Evolutionary conservation across 2,113 vertebrate species (phyloP), one percentile per base, ranked within the genome.

Genomic region (Engystomops pustulosus): DNA sequence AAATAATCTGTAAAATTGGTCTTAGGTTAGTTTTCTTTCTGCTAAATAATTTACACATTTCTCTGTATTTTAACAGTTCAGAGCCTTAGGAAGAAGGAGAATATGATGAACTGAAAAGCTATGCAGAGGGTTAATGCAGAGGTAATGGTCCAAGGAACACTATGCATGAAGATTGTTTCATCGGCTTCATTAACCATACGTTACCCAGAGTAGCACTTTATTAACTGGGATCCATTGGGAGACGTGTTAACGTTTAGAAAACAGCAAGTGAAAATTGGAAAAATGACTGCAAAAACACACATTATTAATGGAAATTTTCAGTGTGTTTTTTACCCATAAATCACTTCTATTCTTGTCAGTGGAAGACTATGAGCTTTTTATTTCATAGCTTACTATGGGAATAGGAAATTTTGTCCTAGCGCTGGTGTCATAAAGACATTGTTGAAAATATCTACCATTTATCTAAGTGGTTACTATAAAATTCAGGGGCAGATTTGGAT

Each of bases 151-250:
- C 44, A 36, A 18, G 30, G 23, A 60, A 69, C 44, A 34, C 79
- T 44, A 23, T 20, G 41, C 20, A 1, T 67, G 62, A 51, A 44
- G 34, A 80, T 44, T 68, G 62, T 49, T 80, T 34, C 36, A 34
- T 1, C 8, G 30, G 18, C 27, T 65, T 69, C 79, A 80, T 80
- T 80, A 80, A 49, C 62, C 3, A 7, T 68, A 68, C 44, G 36
- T 41, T 81, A 41, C n/a, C 79, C 47, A 58, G 8, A 51, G 32
- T 60, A 47, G 27, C 68, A 36, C 32, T 17, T 27, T 68, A 69
- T 68, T 80, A 68, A 68, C 38, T 32, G 20, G 27, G 25, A 27
- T 44, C 25, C 60, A 34, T 14, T 23, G 36, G 25, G 77, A 30
- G 23, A 62, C 18, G 27, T 41, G 51, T 45, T 0, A 70, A 44